These are phyloP conservation scores for Tenthredo distinguenda DNA, from an alignment of 2,888 invertebrate genomes.

Conservation along the genomic window DNA sequence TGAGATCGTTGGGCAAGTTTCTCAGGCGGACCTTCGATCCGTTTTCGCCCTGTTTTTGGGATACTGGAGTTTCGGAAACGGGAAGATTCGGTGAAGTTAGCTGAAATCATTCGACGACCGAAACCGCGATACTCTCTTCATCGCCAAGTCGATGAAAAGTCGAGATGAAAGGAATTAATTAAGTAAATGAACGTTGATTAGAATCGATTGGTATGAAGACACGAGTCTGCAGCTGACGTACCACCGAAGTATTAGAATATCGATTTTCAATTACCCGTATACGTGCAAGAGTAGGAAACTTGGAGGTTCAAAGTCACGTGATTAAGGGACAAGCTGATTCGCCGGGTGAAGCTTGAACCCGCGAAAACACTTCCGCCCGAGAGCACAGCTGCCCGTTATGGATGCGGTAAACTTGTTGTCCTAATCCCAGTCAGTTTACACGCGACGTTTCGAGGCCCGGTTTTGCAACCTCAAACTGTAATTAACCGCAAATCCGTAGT, in stretches of 20 bases:
- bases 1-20: background rate
- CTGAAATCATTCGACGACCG: background rate
- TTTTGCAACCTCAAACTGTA: slow-evolving; percentile 28
- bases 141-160: background rate
- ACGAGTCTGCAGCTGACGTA: slow-evolving; percentile 1
- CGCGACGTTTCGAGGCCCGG: slow-evolving; percentile 21
- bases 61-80: background rate
- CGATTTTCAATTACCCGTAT: slow-evolving; percentile 28
- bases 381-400: slow-evolving; percentile 41
- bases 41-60: background rate
- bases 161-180: background rate
- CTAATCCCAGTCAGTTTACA: slow-evolving; percentile 46
- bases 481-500: slow-evolving; percentile 38
- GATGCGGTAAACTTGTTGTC: slow-evolving; percentile 41
- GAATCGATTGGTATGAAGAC: background rate
- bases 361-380: slow-evolving; percentile 32
- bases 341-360: background rate
- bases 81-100: background rate
- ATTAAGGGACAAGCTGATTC: slow-evolving; percentile 16
- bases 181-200: background rate
- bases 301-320: background rate
- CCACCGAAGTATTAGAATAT: background rate
- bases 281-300: slow-evolving; percentile 1
- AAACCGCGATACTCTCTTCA: background rate
- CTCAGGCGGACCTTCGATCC: background rate